A percentile compares a stretch with the other conserved stretches of the same genome.
These are phyloP conservation scores for Platygyra sinensis DNA, from an alignment of 64 coral and sea anemone genomes.

Conservation along the genomic window DNA sequence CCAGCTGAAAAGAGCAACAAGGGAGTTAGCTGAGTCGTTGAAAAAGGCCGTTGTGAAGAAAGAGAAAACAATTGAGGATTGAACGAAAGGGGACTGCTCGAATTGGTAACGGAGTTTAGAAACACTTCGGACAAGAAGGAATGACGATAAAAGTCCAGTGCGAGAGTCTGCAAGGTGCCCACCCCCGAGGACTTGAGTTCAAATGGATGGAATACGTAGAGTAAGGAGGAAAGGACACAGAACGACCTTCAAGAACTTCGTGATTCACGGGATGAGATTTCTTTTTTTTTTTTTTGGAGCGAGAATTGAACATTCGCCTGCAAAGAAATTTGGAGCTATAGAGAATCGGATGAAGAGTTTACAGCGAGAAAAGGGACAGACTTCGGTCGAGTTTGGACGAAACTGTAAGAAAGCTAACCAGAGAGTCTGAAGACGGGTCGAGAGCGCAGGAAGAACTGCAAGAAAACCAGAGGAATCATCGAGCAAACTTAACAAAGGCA, in stretches of 20 bases:
- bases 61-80: constrained; percentile 67
- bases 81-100: constrained; percentile 44
- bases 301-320: constrained; percentile 24
- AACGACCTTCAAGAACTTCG: constrained; percentile 29
- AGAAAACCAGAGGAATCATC: constrained; percentile 14
- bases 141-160: constrained; percentile 62
- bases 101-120: constrained; percentile 80
- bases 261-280: constrained; percentile 61
- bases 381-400: constrained; percentile 60
- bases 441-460: constrained; percentile 39
- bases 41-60: constrained; percentile 72
- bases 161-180: constrained; percentile 44
- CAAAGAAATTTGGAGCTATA: constrained; percentile 23
- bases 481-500: constrained; percentile 12
- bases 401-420: constrained; percentile 15
- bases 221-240: constrained; percentile 33
- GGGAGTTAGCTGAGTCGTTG: constrained; percentile 66
- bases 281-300: no score
- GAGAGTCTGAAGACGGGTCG: constrained; percentile 44
- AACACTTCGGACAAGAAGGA: constrained; percentile 61
- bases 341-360: constrained; percentile 54
- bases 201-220: constrained; percentile 53
- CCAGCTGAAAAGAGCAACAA: constrained; percentile 80
- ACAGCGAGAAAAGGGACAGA: constrained; percentile 63
- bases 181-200: constrained; percentile 52